These are phyloP conservation scores for Cacatua alba DNA, from an alignment of 2,113 vertebrate genomes.

Conservation along the genomic window DNA sequence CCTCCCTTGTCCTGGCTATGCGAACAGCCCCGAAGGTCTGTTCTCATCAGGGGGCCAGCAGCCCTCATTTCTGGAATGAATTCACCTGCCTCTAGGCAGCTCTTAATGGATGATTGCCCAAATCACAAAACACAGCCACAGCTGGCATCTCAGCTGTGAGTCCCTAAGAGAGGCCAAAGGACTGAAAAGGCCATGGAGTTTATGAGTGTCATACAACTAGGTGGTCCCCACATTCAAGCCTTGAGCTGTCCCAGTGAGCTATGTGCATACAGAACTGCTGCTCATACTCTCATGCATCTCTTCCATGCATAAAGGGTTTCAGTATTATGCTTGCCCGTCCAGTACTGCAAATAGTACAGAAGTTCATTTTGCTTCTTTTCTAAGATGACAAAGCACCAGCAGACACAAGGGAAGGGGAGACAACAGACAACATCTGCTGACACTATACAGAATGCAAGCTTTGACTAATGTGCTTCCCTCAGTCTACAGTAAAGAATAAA, in stretches of 20 bases:
- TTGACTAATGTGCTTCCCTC: not conserved
- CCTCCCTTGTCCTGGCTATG: not conserved
- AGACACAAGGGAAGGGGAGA: not conserved
- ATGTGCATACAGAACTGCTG: fast-evolving
- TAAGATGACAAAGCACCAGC: not conserved
- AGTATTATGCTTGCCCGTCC: not conserved
- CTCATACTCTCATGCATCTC: not conserved
- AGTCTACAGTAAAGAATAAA: not conserved
- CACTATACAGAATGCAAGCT: not conserved
- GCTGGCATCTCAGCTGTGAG: not conserved
- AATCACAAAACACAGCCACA: not conserved
- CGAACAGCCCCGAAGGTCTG: not conserved
- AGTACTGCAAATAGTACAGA: not conserved
- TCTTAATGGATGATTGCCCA: not conserved
- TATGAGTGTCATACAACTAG: not conserved
- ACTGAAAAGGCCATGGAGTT: fast-evolving
- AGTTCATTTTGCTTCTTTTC: not conserved
- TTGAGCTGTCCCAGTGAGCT: not conserved
- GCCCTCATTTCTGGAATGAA: too few species aligned
- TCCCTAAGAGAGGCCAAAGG: not conserved
- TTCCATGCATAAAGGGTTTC: not conserved
- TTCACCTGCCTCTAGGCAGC: not conserved
- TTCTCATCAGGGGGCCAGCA: not conserved
- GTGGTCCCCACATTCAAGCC: not conserved
- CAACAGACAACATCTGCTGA: not conserved